phyloP scores from a whole-genome alignment of 92 coral and sea anemone species.

The Zoanthus solanderi region DNA sequence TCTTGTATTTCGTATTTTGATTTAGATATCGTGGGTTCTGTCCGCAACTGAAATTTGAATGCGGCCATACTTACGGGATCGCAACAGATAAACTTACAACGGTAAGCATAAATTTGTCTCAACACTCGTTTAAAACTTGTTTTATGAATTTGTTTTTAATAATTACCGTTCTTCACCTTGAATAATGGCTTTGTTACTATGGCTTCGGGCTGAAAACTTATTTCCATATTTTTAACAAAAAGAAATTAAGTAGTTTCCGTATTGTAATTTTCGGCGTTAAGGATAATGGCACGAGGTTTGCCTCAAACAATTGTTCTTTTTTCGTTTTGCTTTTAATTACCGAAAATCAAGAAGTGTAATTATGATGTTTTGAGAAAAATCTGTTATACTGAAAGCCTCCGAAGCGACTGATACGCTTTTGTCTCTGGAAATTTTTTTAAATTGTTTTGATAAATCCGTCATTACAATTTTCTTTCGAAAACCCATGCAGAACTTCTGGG shows the following conservation, averaged over 20 bases:
- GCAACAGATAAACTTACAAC: constrained; percentile 94
- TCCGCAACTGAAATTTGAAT: constrained; percentile 90
- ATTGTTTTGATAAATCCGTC: neutral
- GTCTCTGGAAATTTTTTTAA: neutral
- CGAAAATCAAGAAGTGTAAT: too few relatives aligned
- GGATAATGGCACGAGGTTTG: too few relatives aligned
- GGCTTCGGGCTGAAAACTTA: neutral
- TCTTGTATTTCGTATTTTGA: neutral
- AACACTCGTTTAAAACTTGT: neutral
- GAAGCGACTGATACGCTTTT: neutral
- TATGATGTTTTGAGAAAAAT: too few relatives aligned
- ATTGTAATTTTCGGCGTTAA: neutral
- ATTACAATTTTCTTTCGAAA: too few relatives aligned
- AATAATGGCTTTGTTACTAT: neutral
- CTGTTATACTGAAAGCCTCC: too few relatives aligned
- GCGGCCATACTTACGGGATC: constrained; percentile 97
- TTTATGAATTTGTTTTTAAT: neutral
- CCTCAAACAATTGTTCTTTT: too few relatives aligned
- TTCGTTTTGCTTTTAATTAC: too few relatives aligned
- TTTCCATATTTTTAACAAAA: neutral
- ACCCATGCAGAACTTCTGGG: too few relatives aligned
- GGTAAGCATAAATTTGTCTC: constrained; percentile 58
- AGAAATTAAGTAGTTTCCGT: neutral
- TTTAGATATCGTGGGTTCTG: constrained; percentile 94
- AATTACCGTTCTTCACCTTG: neutral